Base-by-base conservation (phyloP, 1,140 invertebrate genomes). In the Drosophila parabipectinata region DNA sequence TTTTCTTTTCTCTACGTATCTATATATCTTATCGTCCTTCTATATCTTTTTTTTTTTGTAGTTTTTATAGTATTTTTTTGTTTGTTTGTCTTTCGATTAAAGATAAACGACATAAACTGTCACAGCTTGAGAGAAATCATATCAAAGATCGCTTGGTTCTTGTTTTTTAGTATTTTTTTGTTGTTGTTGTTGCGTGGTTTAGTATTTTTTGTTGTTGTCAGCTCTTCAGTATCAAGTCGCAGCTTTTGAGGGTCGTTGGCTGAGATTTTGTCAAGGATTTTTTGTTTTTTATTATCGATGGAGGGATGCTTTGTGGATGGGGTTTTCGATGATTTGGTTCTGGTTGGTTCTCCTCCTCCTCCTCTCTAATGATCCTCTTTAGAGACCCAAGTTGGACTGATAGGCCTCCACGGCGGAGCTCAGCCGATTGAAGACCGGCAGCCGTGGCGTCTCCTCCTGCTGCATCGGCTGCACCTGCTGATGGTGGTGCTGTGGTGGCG, bases 341-440 rank as follows among this genome's bases (percentile, higher is more conserved):
- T 37, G 0, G 15, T 15, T 15, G n/a, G n/a, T n/a, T n/a, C n/a
- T n/a, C n/a, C 44, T 47, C 18, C 15, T 32, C n/a, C n/a, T 59
- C 8, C 9, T 3, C 9, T 28, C 34, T 28, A 6, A 7, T 1
- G 30, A 9, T 24, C 18, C 21, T 18, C 1, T 21, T 79, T 81
- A 81, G 15, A 82, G 79, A 39, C 74, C 79, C 52, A 82, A 41
- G 15, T 77, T 82, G 55, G 78, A 73, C 55, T 77, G 93, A 81
- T 95, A 94, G 6, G 93, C 93, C 54, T 93, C 92, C 67, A 94
- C 91, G 58, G 93, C 93, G 57, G 93, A 94, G 87, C 95, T 95
- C 72, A 96, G 93, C 58, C 94, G 94, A 92, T 96, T 96, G 92
- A 96, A 96, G 0, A 96, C 95, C 1, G 95, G 95, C 81, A 96